Evolutionary conservation across 2,888 invertebrate species (phyloP).

Genomic region (Cephus pygmeus): DNA sequence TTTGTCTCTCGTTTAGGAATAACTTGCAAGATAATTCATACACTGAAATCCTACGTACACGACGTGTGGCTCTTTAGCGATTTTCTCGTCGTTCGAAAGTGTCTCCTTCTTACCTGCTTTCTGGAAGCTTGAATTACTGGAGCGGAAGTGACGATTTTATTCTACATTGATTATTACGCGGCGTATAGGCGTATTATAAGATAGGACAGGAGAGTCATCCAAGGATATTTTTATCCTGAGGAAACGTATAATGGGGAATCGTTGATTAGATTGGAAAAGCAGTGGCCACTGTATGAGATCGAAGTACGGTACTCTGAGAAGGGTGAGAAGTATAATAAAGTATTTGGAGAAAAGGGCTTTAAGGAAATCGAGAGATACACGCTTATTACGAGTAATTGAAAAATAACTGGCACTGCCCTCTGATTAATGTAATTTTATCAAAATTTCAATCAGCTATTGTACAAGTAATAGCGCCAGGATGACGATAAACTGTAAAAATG

Average conservation of each 20-base stretch:
- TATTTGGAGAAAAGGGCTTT: background rate
- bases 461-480: background rate
- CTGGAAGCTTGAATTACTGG: background rate
- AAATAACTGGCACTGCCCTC: constrained; percentile 9
- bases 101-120: background rate
- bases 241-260: background rate
- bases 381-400: constrained; percentile 8
- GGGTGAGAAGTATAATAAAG: background rate
- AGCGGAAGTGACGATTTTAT: background rate
- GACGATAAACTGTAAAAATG: background rate
- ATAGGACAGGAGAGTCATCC: background rate
- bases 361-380: background rate
- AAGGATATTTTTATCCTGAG: background rate
- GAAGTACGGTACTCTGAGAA: background rate
- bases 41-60: background rate
- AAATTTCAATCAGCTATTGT: constrained; percentile 4
- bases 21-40: background rate
- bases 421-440: constrained; percentile 9
- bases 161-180: background rate
- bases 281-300: background rate
- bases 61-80: background rate
- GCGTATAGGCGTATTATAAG: background rate
- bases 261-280: background rate
- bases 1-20: background rate
- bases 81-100: background rate